Percentiles rank a stretch among this genome's conserved stretches.
Evolutionary conservation across 2,113 vertebrate genomes (phyloP).

Genomic region (Hipposideros armiger): DNA sequence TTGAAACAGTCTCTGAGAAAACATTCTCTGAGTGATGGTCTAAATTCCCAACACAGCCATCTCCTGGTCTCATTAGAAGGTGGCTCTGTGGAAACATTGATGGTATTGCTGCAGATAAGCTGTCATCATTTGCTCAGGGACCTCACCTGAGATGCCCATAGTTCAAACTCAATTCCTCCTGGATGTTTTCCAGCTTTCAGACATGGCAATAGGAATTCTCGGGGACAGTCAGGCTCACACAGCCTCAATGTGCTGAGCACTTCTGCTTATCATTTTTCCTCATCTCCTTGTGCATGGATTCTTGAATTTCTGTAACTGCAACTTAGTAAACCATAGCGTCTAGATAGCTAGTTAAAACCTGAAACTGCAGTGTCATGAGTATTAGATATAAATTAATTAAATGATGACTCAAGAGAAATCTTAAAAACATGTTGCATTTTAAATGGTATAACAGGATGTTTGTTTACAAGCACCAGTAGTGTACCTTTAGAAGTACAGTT

Average conservation of each 20-base stretch:
- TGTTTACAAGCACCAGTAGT: background rate
- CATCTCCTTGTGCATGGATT: background rate
- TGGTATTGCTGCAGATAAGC: background rate
- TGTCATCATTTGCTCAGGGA: slow-evolving; percentile 21
- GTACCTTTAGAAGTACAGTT: background rate
- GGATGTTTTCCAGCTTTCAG: background rate
- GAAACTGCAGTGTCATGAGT: background rate
- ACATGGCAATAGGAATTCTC: background rate
- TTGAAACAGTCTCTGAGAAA: background rate
- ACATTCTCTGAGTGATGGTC: fast-evolving
- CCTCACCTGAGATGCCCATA: background rate
- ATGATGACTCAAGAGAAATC: background rate
- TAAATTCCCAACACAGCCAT: background rate
- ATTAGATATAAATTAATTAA: slow-evolving; percentile 18
- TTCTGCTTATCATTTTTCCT: background rate
- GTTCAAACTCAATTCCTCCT: background rate
- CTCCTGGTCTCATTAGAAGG: background rate
- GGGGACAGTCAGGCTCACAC: fast-evolving
- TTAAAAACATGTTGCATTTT: slow-evolving; percentile 1
- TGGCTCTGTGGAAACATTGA: background rate
- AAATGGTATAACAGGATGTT: background rate
- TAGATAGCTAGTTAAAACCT: slow-evolving; percentile 18
- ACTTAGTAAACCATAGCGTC: slow-evolving; percentile 23
- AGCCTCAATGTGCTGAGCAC: background rate
- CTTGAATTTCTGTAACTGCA: slow-evolving; percentile 36